Percentiles rank a stretch among this genome's conserved stretches.
Conservation (phyloP, 64 coral and sea anemone species). For the Montipora cactus region DNA sequence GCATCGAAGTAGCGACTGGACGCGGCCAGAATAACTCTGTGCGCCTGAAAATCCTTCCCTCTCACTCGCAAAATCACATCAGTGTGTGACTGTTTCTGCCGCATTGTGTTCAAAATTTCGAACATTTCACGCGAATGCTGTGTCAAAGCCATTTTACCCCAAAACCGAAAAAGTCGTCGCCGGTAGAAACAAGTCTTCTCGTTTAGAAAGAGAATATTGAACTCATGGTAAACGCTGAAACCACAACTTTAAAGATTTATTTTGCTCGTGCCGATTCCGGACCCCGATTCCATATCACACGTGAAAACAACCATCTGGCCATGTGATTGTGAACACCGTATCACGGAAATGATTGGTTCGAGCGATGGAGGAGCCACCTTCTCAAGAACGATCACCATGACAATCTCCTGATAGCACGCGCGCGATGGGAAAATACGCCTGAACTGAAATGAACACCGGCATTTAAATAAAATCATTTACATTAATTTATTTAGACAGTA, state of each 20-base stretch:
- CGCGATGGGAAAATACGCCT: not conserved
- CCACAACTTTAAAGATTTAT: not conserved
- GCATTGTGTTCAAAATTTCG: conserved; percentile 34
- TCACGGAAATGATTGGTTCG: conserved; percentile 6
- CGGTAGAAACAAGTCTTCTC: not conserved
- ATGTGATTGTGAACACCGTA: not conserved
- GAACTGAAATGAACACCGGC: too few relatives aligned
- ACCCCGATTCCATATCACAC: not conserved
- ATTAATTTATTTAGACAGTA: too few relatives aligned
- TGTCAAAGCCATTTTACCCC: not conserved
- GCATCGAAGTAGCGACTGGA: conserved; percentile 61
- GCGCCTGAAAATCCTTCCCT: conserved; percentile 47
- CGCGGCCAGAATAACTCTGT: conserved; percentile 40
- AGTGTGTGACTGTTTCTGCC: conserved; percentile 25
- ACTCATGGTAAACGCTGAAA: not conserved
- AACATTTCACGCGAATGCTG: conserved; percentile 50
- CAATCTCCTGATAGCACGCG: not conserved
- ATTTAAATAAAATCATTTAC: too few relatives aligned
- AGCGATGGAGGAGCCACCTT: not conserved
- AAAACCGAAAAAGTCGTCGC: too few relatives aligned
- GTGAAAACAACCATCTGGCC: not conserved
- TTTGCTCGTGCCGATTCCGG: too few relatives aligned
- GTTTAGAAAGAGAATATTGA: not conserved
- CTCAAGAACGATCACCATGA: not conserved
- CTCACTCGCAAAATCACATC: conserved; percentile 47